A percentile compares a stretch with the other conserved stretches of the same genome.
These are phyloP conservation scores for Junonia oenone DNA, from an alignment of 2,888 invertebrate species.

Conservation along the genomic window DNA sequence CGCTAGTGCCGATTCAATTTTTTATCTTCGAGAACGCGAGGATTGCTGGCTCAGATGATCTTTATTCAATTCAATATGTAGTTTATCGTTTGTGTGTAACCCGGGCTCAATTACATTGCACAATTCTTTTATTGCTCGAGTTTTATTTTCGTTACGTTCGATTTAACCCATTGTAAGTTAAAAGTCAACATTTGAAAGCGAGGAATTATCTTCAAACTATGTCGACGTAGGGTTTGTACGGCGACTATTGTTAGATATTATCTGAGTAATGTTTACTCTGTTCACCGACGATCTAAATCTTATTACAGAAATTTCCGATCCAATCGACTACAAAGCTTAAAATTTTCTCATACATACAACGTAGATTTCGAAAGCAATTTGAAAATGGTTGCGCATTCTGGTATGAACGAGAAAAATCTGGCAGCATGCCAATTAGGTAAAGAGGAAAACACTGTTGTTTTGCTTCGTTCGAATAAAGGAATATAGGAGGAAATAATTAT, in stretches of 20 bases:
- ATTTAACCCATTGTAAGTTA: background rate
- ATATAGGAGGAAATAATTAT: constrained; percentile 26
- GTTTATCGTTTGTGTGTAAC: constrained; percentile 16
- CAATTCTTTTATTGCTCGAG: constrained; percentile 9
- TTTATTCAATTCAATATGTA: constrained; percentile 15
- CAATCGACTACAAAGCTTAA: background rate
- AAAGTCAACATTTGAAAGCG: background rate
- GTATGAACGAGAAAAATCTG: background rate
- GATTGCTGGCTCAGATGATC: constrained; percentile 7
- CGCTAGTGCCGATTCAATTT: constrained; percentile 18
- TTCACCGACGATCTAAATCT: background rate
- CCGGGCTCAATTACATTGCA: constrained; percentile 12
- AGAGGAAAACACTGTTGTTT: background rate
- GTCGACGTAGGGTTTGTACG: background rate
- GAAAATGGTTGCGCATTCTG: background rate
- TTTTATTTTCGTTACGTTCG: background rate
- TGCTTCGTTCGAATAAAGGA: constrained; percentile 1
- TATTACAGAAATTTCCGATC: background rate
- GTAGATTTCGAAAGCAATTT: background rate
- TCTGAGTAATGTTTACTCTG: background rate
- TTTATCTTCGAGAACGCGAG: constrained; percentile 10
- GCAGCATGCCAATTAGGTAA: background rate
- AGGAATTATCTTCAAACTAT: background rate
- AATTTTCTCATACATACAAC: background rate
- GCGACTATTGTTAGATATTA: background rate